These are phyloP conservation scores for Rhabdornis inornatus DNA, from an alignment of 2,113 vertebrate species.

Conservation along the genomic window DNA sequence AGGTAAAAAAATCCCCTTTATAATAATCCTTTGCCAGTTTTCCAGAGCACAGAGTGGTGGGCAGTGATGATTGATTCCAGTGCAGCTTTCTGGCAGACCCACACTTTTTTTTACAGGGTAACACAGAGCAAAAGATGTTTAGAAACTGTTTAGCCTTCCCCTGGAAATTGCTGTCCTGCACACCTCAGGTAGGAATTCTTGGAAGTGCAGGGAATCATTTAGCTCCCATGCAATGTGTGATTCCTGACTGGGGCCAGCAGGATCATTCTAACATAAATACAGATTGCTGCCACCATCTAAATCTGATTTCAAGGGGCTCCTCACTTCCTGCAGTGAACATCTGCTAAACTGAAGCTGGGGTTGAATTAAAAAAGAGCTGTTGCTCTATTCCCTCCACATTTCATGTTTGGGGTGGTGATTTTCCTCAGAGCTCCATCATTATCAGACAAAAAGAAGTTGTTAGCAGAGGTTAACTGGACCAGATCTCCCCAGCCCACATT, in stretches of 20 bases:
- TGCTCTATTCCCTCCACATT: neutral
- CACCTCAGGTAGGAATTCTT: neutral
- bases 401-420: neutral
- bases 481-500: neutral
- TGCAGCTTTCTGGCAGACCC: neutral
- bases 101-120: fast-evolving
- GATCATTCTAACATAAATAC: neutral
- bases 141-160: neutral
- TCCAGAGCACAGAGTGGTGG: neutral
- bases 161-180: neutral
- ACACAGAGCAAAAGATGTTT: neutral
- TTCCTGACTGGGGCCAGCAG: neutral
- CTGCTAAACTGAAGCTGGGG: neutral
- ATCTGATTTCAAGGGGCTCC: neutral
- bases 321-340: neutral
- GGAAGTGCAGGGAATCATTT: neutral
- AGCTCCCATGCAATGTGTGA: neutral
- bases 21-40: neutral
- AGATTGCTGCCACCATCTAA: neutral
- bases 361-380: neutral
- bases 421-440: neutral
- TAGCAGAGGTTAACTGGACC: neutral
- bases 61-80: neutral
- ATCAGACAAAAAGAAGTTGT: neutral
- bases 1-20: neutral